phyloP scores from a whole-genome alignment of 2,113 vertebrate genomes.

The Taurulus bubalis region DNA sequence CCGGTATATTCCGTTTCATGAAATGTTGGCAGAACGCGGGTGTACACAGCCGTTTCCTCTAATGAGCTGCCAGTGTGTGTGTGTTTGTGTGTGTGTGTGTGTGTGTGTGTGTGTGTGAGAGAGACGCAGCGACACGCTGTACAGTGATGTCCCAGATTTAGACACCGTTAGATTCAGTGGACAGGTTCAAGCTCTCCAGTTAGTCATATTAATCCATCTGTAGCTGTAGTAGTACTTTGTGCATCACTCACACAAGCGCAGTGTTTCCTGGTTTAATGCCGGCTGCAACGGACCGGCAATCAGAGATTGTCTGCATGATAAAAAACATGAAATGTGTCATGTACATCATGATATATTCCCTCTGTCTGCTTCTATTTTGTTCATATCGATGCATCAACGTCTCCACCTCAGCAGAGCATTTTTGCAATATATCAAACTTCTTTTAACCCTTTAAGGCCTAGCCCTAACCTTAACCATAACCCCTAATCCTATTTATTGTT shows the following conservation, averaged over 20 bases:
- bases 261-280: neutral
- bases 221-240: constrained; percentile 4
- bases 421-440: too few species aligned
- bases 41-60: constrained; percentile 58
- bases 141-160: constrained; percentile 68
- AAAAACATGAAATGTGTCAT: too few species aligned
- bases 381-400: neutral
- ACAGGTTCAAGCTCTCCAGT: constrained; percentile 24
- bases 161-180: constrained; percentile 44
- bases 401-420: neutral
- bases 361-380: neutral
- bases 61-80: constrained; percentile 66
- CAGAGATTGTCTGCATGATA: neutral
- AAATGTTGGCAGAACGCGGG: constrained; percentile 62
- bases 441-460: too few species aligned
- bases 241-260: neutral
- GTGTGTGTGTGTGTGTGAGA: constrained; percentile 22
- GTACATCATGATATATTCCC: neutral
- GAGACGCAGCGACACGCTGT: constrained; percentile 41
- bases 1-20: constrained; percentile 48
- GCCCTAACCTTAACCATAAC: too few species aligned
- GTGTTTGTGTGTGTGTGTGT: constrained; percentile 23
- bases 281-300: neutral
- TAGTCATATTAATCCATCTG: constrained; percentile 26
- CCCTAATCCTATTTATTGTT: too few species aligned